A percentile compares a stretch with the other conserved stretches of the same genome.
Evolutionary conservation across 2,113 vertebrate genomes (phyloP).

Genomic region (Cephalophus harveyi): DNA sequence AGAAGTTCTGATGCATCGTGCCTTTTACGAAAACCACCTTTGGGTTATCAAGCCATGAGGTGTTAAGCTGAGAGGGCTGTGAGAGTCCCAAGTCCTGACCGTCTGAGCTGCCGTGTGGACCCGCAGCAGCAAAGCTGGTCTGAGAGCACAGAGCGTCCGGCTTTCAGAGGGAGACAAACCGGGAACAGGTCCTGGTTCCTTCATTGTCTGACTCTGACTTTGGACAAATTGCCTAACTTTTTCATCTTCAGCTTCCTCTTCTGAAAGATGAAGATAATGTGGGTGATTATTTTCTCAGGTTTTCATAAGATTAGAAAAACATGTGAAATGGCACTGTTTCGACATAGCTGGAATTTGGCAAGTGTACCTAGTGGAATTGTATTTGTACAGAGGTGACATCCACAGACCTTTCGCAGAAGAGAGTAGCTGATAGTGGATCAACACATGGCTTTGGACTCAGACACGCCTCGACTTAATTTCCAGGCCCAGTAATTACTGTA

Average conservation of each 20-base stretch:
- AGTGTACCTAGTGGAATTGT: neutral
- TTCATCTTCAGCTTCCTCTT: neutral
- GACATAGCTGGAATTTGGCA: neutral
- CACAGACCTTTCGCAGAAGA: neutral
- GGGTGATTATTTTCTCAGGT: neutral
- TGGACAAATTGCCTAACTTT: neutral
- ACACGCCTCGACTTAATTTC: neutral
- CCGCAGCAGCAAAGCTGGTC: neutral
- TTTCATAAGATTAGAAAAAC: constrained; percentile 4
- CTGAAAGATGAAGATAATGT: neutral
- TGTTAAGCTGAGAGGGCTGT: neutral
- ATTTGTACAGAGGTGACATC: neutral
- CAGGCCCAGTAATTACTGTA: neutral
- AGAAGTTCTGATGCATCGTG: neutral
- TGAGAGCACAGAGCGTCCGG: neutral
- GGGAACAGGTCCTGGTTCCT: neutral
- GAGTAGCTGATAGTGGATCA: neutral
- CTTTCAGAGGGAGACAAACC: neutral
- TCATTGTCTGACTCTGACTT: neutral
- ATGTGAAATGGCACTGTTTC: neutral
- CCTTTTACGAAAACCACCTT: neutral
- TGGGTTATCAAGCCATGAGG: neutral
- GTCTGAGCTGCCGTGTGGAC: neutral
- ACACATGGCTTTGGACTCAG: neutral
- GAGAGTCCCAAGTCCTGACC: neutral